phyloP scores from a whole-genome alignment of 2,797 vertebrate species.

The Xerus rutilus region DNA sequence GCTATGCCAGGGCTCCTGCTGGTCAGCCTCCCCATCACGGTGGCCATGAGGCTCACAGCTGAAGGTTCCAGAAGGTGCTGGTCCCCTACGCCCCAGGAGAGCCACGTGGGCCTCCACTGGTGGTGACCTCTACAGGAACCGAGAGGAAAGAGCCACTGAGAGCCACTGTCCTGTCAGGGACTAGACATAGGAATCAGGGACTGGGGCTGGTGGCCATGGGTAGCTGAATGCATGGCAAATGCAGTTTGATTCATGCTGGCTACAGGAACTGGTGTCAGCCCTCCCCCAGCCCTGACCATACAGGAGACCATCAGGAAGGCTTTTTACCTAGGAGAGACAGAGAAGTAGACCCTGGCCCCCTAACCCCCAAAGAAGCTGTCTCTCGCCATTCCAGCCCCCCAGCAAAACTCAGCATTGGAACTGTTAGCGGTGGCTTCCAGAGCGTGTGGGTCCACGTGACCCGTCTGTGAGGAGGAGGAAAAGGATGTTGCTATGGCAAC shows the following conservation, averaged over 20 bases:
- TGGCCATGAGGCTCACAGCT: background rate
- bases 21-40: background rate
- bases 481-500: conserved; percentile 83
- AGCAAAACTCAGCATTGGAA: background rate
- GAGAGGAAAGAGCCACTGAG: background rate
- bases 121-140: background rate
- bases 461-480: background rate
- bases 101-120: background rate
- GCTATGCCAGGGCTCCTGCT: background rate
- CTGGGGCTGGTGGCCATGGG: background rate
- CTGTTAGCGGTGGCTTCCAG: conserved; percentile 47
- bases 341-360: background rate
- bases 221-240: background rate
- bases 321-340: background rate
- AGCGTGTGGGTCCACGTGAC: conserved; percentile 59
- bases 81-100: background rate
- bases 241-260: background rate
- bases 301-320: background rate
- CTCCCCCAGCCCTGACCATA: background rate
- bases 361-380: background rate
- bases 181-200: background rate
- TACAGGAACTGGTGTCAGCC: background rate
- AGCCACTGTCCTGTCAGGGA: background rate
- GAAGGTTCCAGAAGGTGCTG: background rate
- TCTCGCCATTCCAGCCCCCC: background rate